These are phyloP conservation scores for Coregonus clupeaformis DNA, from an alignment of 2,113 vertebrate genomes.

Conservation along the genomic window DNA sequence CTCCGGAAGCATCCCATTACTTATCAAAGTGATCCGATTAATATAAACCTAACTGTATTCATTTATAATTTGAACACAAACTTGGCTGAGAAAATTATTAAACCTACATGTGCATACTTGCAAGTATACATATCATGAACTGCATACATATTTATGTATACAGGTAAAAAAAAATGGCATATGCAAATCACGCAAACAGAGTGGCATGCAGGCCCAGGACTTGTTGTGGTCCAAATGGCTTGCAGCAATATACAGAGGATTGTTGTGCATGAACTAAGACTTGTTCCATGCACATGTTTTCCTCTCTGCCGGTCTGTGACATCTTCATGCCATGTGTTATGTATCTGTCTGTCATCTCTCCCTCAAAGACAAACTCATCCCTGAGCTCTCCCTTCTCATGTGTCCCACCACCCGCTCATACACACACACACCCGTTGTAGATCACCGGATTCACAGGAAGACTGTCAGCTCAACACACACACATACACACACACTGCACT, in stretches of 20 bases:
- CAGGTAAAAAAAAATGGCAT: no score
- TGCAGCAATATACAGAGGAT: slow-evolving; percentile 63
- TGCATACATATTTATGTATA: background rate
- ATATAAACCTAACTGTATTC: background rate
- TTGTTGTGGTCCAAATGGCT: slow-evolving; percentile 53
- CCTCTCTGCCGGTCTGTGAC: slow-evolving; percentile 13
- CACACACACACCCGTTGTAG: slow-evolving; percentile 48
- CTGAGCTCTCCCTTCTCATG: slow-evolving; percentile 42
- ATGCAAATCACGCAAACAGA: background rate
- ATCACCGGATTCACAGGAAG: slow-evolving; percentile 56
- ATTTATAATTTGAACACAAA: background rate
- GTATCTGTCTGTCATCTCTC: slow-evolving; percentile 47
- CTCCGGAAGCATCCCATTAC: background rate
- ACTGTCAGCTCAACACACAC: slow-evolving; percentile 77
- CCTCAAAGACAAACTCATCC: slow-evolving; percentile 35
- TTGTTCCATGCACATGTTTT: slow-evolving; percentile 40
- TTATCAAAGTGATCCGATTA: background rate
- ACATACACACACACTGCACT: background rate
- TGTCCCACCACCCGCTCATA: slow-evolving; percentile 43
- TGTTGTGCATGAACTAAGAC: slow-evolving; percentile 51
- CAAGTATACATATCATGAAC: background rate
- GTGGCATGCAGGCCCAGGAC: background rate
- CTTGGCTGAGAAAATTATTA: background rate
- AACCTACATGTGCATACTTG: background rate
- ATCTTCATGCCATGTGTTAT: background rate